These are phyloP conservation scores for Drosophila subpulchrella DNA, from an alignment of 1,140 invertebrate genomes.

Conservation along the genomic window DNA sequence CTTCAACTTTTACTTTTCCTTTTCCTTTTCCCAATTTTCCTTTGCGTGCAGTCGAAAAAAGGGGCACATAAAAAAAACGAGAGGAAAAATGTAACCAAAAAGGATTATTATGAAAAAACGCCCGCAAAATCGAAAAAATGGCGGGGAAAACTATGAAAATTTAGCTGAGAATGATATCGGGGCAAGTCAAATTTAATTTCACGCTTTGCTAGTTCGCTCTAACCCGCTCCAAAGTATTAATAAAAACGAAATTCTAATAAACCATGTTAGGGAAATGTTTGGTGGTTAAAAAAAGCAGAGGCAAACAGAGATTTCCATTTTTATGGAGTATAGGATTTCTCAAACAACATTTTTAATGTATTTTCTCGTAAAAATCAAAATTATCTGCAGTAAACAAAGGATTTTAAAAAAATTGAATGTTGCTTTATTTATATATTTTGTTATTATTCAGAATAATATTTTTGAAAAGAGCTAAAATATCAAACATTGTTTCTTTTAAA, in stretches of 20 bases:
- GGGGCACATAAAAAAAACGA: conserved; percentile 50
- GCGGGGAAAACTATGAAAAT: conserved; percentile 56
- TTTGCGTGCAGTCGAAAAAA: conserved; percentile 55
- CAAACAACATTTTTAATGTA: not conserved
- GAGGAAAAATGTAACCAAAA: conserved; percentile 17
- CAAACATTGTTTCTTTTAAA: too few relatives aligned
- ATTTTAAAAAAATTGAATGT: too few relatives aligned
- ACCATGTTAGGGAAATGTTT: not conserved
- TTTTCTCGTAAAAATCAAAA: too few relatives aligned
- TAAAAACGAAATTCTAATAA: conserved; percentile 59
- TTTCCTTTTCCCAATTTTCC: conserved; percentile 28
- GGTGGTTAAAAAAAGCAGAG: too few relatives aligned
- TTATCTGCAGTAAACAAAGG: not conserved
- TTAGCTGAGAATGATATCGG: conserved; percentile 57
- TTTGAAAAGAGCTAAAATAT: too few relatives aligned
- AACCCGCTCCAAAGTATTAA: conserved; percentile 24
- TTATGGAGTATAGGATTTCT: not conserved
- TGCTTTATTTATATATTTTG: too few relatives aligned
- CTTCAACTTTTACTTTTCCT: not conserved
- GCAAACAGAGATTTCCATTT: not conserved
- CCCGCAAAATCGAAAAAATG: not conserved
- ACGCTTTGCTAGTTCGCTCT: conserved; percentile 62
- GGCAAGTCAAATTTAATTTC: conserved; percentile 82
- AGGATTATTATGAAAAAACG: conserved; percentile 31
- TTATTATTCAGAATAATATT: too few relatives aligned